Conservation (phyloP, 2,797 vertebrate species). For the Oceanodroma leucorhoa region DNA sequence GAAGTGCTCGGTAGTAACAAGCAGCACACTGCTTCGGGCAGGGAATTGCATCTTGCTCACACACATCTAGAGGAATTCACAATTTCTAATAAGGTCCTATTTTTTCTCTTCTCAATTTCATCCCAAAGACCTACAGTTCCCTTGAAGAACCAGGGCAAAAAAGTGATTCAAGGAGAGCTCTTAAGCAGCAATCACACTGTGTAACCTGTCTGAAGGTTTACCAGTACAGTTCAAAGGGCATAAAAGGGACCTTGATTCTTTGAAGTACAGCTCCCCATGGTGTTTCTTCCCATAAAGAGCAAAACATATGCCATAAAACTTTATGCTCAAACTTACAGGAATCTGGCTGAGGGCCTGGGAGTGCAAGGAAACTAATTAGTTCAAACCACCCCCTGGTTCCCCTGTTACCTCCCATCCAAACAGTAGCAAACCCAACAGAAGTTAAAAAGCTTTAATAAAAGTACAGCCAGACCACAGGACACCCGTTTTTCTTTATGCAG, state of each 20-base stretch:
- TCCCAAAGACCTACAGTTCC: background rate
- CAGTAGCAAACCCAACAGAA: conserved; percentile 46
- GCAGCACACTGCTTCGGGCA: accelerated
- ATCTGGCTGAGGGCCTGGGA: conserved; percentile 45
- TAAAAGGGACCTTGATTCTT: conserved; percentile 31
- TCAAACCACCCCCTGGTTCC: background rate
- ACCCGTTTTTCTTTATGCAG: conserved; percentile 22
- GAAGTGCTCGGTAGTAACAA: background rate
- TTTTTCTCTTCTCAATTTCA: background rate
- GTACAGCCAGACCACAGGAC: conserved; percentile 44
- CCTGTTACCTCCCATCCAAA: conserved; percentile 54
- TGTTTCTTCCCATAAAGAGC: conserved; percentile 56
- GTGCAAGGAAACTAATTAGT: conserved; percentile 69
- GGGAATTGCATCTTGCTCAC: background rate
- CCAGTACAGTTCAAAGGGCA: conserved; percentile 25
- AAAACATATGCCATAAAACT: conserved; percentile 50
- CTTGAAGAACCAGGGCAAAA: background rate
- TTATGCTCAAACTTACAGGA: conserved; percentile 44
- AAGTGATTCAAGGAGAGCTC: background rate
- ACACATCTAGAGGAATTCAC: background rate
- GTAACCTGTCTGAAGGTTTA: conserved; percentile 15
- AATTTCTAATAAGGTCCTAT: background rate
- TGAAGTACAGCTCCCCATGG: conserved; percentile 58
- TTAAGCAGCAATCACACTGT: background rate
- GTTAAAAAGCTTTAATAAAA: conserved; percentile 47